Evolutionary conservation across 2,797 vertebrate genomes (phyloP).

Genomic region (Anas acuta): DNA sequence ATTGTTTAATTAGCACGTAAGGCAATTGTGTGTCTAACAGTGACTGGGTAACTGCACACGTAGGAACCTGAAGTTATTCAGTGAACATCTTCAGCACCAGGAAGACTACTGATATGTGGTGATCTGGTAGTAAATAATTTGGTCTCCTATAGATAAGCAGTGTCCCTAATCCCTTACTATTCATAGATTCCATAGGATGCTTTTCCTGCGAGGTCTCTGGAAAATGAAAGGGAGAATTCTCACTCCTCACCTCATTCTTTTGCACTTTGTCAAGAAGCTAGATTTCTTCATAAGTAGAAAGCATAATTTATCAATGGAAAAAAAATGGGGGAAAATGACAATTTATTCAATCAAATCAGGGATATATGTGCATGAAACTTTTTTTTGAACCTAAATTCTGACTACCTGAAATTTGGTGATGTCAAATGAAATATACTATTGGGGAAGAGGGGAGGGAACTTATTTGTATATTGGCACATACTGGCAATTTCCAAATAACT

Average conservation of each 20-base stretch:
- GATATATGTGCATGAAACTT: background rate
- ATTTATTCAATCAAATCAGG: background rate
- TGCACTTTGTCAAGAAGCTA: background rate
- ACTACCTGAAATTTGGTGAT: background rate
- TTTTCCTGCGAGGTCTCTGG: background rate
- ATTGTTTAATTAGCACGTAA: background rate
- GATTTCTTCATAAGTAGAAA: background rate
- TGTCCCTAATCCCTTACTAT: background rate
- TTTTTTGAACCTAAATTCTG: background rate
- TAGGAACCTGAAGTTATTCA: background rate
- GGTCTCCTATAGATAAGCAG: background rate
- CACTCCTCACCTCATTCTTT: accelerated
- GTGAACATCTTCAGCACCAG: background rate
- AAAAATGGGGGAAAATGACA: accelerated
- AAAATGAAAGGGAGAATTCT: background rate
- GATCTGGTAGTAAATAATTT: background rate
- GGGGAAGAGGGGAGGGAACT: background rate
- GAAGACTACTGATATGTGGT: background rate
- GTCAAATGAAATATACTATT: background rate
- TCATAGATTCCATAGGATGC: background rate
- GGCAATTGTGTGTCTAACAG: background rate
- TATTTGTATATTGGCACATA: background rate
- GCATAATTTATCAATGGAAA: background rate
- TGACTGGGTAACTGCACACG: background rate
- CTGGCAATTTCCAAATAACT: background rate